Percentiles rank a stretch among this genome's conserved stretches.
Evolutionary conservation across 2,113 vertebrate genomes (phyloP).

Genomic region (Prolemur simus): DNA sequence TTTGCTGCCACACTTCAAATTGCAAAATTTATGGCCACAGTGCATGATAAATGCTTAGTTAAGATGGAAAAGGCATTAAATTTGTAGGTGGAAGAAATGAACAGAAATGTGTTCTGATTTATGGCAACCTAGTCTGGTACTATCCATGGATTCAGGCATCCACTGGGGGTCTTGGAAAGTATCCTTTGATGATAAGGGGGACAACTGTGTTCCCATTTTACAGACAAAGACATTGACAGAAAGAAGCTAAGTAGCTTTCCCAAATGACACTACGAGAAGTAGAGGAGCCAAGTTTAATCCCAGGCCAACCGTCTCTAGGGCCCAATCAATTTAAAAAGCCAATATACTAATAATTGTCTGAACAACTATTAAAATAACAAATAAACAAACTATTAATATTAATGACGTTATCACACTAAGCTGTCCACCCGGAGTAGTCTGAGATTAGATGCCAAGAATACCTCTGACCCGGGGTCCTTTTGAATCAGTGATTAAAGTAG

Average conservation of each 20-base stretch:
- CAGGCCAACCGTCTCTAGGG: background rate
- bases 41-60: background rate
- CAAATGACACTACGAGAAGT: background rate
- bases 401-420: background rate
- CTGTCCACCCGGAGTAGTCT: background rate
- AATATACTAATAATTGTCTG: background rate
- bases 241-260: background rate
- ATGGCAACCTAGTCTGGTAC: background rate
- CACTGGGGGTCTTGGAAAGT: background rate
- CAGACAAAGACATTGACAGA: background rate
- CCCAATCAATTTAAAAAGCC: background rate
- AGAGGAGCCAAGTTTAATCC: background rate
- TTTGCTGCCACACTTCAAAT: background rate
- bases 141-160: background rate
- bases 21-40: background rate
- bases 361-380: background rate
- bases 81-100: background rate
- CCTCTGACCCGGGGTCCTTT: constrained; percentile 19
- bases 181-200: background rate
- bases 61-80: background rate
- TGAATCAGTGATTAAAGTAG: background rate
- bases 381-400: background rate
- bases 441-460: background rate
- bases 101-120: background rate
- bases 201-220: background rate